Conservation (phyloP, 2,888 invertebrate species). For the Drosophila kanekoi region DNA sequence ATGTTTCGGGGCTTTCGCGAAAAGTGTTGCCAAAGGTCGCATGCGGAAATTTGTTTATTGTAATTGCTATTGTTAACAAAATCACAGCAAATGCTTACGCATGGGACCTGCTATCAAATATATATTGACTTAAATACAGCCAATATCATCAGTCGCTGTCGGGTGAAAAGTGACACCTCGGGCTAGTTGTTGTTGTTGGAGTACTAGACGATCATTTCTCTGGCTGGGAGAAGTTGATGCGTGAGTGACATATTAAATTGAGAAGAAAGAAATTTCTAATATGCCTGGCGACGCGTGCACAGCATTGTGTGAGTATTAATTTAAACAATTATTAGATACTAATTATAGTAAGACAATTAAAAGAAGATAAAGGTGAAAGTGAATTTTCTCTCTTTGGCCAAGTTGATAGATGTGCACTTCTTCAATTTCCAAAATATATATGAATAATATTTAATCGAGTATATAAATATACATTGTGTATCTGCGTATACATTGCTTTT, state of each 20-base stretch:
- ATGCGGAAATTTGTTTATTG: conserved; percentile 16
- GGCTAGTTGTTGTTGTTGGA: too few species aligned
- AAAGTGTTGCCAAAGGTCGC: conserved; percentile 39
- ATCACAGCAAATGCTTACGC: not conserved
- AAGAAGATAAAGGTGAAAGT: conserved; percentile 63
- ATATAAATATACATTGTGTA: not conserved
- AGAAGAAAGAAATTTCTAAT: conserved; percentile 26
- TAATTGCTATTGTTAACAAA: not conserved
- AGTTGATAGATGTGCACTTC: not conserved
- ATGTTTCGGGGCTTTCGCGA: not conserved
- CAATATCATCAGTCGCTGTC: not conserved
- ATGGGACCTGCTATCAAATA: not conserved
- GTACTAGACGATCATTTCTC: conserved; percentile 5
- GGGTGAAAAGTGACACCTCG: conserved; percentile 14
- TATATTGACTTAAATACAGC: not conserved
- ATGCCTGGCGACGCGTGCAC: conserved; percentile 39
- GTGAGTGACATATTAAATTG: conserved; percentile 74
- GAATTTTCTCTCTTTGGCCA: conserved; percentile 18
- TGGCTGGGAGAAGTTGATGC: conserved; percentile 59
- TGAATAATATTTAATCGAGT: not conserved
- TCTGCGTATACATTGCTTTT: too few species aligned
- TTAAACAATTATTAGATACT: conserved; percentile 71
- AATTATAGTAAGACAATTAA: conserved; percentile 58
- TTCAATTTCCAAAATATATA: not conserved
- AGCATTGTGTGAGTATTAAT: conserved; percentile 52